Conservation (phyloP, 1,140 invertebrate species). For the Oscheius sp. region DNA sequence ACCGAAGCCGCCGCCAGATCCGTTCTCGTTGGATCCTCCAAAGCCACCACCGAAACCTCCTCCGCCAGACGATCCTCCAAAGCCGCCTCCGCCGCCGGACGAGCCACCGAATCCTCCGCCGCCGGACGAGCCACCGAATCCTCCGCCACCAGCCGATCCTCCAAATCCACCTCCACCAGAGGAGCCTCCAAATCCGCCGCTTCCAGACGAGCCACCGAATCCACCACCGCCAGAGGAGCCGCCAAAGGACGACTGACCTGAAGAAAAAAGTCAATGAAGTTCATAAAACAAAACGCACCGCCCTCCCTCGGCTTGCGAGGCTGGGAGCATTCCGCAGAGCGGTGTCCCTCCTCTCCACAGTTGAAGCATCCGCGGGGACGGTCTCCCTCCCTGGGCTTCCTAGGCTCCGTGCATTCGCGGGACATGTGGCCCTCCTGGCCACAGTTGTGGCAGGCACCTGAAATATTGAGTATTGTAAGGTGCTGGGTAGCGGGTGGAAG, state of each 20-base stretch:
- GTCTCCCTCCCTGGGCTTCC: constrained; percentile 25
- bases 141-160: neutral
- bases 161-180: neutral
- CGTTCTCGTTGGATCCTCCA: neutral
- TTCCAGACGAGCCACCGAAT: constrained; percentile 7
- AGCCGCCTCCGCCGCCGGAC: neutral
- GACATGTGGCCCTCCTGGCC: constrained; percentile 29
- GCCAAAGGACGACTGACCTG: neutral
- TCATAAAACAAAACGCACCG: no score
- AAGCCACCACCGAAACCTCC: neutral
- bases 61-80: neutral
- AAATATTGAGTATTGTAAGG: no score
- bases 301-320: constrained; percentile 28
- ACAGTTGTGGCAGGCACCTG: constrained; percentile 22
- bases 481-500: neutral
- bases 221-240: constrained; percentile 3
- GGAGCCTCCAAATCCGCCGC: neutral
- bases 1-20: neutral
- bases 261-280: no score
- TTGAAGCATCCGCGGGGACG: neutral
- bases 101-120: neutral
- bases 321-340: neutral
- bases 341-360: neutral
- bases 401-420: constrained; percentile 20
- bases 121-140: neutral